Evolutionary conservation across 1,140 invertebrate species (phyloP).

Genomic region (Homarus americanus): DNA sequence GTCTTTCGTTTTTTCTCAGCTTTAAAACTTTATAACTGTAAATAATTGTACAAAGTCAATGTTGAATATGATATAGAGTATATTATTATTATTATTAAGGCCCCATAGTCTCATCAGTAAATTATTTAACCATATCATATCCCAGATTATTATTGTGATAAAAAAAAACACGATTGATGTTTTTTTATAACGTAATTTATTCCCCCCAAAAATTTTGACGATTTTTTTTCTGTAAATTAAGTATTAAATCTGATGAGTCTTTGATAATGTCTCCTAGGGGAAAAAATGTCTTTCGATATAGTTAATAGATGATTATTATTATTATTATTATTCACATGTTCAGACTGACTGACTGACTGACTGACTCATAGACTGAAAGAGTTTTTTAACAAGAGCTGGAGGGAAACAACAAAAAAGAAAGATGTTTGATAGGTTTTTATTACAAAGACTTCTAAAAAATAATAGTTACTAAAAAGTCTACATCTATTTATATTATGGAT

Average conservation of each 20-base stretch:
- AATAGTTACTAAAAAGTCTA: no score
- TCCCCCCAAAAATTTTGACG: not conserved
- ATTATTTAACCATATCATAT: not conserved
- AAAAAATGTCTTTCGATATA: conserved; percentile 68
- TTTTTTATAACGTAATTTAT: not conserved
- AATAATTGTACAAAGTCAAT: conserved; percentile 64
- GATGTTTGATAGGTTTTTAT: conserved; percentile 71
- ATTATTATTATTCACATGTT: conserved; percentile 29
- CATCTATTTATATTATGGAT: conserved; percentile 69
- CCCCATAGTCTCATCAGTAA: conserved; percentile 40
- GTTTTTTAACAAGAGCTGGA: no score
- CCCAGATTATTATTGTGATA: not conserved
- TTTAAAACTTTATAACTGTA: conserved; percentile 68
- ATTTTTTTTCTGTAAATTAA: no score
- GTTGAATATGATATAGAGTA: conserved; percentile 63
- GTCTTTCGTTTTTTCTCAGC: conserved; percentile 67
- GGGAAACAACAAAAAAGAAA: no score
- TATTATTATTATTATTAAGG: conserved; percentile 54
- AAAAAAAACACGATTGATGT: no score
- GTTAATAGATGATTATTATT: conserved; percentile 47
- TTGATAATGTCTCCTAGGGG: conserved; percentile 44
- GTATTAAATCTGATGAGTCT: conserved; percentile 65
- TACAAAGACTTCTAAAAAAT: conserved; percentile 53
- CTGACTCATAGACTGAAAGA: no score
- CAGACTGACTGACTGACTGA: conserved; percentile 35